Evolutionary conservation across 2,888 invertebrate genomes (phyloP), one percentile per base, ranked within the genome.

Genomic region (Tipula helvola): DNA sequence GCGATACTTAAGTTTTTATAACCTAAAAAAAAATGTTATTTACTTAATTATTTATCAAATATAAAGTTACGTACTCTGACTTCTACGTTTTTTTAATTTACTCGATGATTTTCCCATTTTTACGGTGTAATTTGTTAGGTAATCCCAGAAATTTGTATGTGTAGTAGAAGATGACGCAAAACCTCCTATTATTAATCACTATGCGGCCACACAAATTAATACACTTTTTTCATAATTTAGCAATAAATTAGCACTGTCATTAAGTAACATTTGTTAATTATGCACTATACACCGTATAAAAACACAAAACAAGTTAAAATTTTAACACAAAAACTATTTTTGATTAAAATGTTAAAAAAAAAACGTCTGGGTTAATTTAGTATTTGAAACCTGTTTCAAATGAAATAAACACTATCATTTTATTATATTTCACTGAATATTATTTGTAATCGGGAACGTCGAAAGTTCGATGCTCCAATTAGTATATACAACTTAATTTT

Each of bases 51-150:
- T 71, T 71, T 28, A 71, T 28, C 18, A 71, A 71, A 18, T 28
- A 71, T 3, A 18, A 39, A 85, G 44, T 86, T 86, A 88, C 88
- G 47, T 88, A 88, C 88, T 88, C 87, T 88, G 88, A 18, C 87
- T 86, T 86, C 88, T 87, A 85, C 87, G 87, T 87, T 88, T 87
- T 86, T 88, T 87, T 8, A 88, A 85, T 86, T 88, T 88, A 83
- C 87, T 88, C 83, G 88, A 87, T 86, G 88, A 87, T 87, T 88
- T 88, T 83, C 88, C 88, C 83, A 87, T 86, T 87, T 88, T 88
- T 86, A 71, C 71, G 28, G 28, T 71, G 71, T 71, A 71, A 28
- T 71, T 18, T 10, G 10, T 71, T 71, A 18, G 12, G 71, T 71
- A 71, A 71, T 71, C 71, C 71, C 71, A 71, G 71, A 71, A 71